These are phyloP conservation scores for Eurystomus glaucurus DNA, from an alignment of 2,797 vertebrate species.

Conservation along the genomic window DNA sequence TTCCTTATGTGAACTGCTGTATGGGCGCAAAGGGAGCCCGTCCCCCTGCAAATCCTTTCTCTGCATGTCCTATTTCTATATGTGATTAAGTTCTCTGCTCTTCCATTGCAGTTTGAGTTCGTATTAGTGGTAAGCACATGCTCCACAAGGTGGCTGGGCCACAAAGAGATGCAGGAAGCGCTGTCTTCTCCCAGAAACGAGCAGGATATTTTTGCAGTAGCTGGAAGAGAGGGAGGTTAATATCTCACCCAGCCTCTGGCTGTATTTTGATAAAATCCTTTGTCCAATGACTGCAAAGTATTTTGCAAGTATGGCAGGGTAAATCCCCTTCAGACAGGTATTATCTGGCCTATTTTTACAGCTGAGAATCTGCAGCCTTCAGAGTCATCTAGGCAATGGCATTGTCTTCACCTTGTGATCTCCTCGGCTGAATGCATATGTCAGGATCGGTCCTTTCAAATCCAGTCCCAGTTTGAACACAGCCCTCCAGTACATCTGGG, in stretches of 20 bases:
- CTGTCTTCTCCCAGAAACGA: conserved; percentile 18
- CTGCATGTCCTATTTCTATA: conserved; percentile 29
- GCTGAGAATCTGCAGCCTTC: conserved; percentile 31
- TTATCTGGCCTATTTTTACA: conserved; percentile 59
- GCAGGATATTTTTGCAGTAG: neutral
- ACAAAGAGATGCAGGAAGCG: neutral
- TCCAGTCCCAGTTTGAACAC: neutral
- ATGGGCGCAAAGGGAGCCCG: neutral
- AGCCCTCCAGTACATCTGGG: conserved; percentile 41
- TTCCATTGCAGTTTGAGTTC: neutral
- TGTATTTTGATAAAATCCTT: conserved; percentile 56
- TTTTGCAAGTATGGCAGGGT: neutral
- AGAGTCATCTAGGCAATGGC: neutral
- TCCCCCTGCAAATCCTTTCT: neutral
- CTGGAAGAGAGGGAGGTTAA: conserved; percentile 31
- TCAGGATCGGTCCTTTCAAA: neutral
- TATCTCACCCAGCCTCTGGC: conserved; percentile 52
- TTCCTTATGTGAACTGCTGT: neutral
- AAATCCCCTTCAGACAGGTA: conserved; percentile 57
- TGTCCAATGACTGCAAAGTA: conserved; percentile 45
- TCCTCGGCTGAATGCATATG: neutral
- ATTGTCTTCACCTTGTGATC: conserved; percentile 19
- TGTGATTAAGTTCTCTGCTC: conserved; percentile 50
- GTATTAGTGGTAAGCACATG: conserved; percentile 16
- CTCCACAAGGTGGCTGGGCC: conserved; percentile 7